Base-by-base conservation (phyloP, 2,888 invertebrate species). In the Sthenelais limicola region DNA sequence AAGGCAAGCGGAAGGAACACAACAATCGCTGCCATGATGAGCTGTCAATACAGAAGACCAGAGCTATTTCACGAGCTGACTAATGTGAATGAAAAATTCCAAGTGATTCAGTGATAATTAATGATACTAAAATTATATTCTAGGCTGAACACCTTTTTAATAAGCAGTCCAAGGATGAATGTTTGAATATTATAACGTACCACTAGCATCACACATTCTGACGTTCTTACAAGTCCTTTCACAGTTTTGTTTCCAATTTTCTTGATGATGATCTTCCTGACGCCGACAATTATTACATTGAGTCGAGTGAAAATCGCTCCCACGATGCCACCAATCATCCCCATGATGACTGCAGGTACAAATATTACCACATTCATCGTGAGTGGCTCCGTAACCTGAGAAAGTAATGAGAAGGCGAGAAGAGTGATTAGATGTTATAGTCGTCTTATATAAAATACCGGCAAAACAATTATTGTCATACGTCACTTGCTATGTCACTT, bases 281-380 rank as follows among this genome's bases (percentile, higher is more conserved):
- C 33, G 21, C 48, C 47, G 28, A 62, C 67, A 12, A 72, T 52
- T 2, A 52, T 21, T 1, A 47, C 68, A 58, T 75, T 77, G 15
- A 75, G 54, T 26, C 69, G n/a, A 3, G 79, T 79, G 66, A 77
- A 79, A n/a, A 77, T n/a, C 0, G 76, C 78, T 1, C 86, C 86
- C 35, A 82, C 32, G 2, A 83, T 21, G 32, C 86, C 86, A 9
- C 85, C 84, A 18, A 82, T 30, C 4, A 82, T 66, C 1, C 86
- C 86, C 15, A 86, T 73, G 18, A 82, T 49, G 15, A 82, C 70
- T 30, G 83, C 78, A 3, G 85, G 85, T 15, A 83, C 43, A 30
- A 85, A 68, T 9, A 81, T 79, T 7, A 80, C 71, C 18, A 85
- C 48, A 74, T 83, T 83, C 43, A 85, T 73, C 33, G 76, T 78